phyloP scores from a whole-genome alignment of 2,888 invertebrate species.

The Sicus ferrugineus region DNA sequence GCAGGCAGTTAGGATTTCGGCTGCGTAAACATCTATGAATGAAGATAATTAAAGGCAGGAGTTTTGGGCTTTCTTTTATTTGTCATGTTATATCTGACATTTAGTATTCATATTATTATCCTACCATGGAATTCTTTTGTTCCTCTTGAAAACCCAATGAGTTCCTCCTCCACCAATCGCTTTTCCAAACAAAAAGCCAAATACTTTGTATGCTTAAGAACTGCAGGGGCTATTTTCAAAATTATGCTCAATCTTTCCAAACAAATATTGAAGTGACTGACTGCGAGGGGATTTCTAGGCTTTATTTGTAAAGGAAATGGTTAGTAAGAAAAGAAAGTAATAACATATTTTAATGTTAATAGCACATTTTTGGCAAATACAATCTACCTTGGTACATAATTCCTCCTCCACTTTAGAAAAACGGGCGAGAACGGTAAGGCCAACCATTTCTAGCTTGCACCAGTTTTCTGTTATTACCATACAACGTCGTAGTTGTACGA shows the following conservation, averaged over 20 bases:
- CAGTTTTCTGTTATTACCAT: constrained; percentile 34
- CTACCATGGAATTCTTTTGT: constrained; percentile 20
- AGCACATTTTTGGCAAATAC: too few relatives aligned
- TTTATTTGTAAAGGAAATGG: too few relatives aligned
- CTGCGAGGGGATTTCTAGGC: neutral
- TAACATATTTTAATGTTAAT: neutral
- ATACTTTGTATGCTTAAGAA: constrained; percentile 28
- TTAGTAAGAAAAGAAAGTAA: constrained; percentile 25
- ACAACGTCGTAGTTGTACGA: constrained; percentile 33
- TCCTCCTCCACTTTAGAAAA: constrained; percentile 31
- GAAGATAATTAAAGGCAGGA: neutral
- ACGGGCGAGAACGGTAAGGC: constrained; percentile 23
- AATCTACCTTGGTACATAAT: constrained; percentile 34
- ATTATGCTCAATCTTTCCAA: constrained; percentile 39
- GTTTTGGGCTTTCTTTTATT: neutral
- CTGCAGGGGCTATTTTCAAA: constrained; percentile 36
- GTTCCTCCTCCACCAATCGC: constrained; percentile 21
- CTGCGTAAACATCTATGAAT: constrained; percentile 39
- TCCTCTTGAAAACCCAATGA: neutral
- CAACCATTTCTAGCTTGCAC: constrained; percentile 33
- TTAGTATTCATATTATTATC: neutral
- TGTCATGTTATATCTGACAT: neutral
- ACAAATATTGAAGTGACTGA: constrained; percentile 18
- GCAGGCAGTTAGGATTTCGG: constrained; percentile 36
- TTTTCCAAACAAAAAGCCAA: constrained; percentile 4